Percentiles rank a stretch among this genome's conserved stretches.
Evolutionary conservation across 2,113 vertebrate species (phyloP).

Genomic region (Pao palembangensis): DNA sequence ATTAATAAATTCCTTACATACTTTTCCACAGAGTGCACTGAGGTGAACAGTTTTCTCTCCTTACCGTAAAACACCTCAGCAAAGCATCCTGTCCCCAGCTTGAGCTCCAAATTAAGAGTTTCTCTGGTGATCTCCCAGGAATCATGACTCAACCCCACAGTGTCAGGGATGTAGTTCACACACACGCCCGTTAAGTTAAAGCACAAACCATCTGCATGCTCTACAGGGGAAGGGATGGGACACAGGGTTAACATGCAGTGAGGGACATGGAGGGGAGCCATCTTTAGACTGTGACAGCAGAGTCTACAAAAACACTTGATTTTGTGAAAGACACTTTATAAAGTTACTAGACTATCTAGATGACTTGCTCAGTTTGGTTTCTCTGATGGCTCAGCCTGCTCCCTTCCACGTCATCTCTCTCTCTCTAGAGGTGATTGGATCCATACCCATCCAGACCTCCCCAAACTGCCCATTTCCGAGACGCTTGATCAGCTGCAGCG

Average conservation of each 20-base stretch:
- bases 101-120: constrained; percentile 86
- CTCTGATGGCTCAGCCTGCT: constrained; percentile 14
- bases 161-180: constrained; percentile 91
- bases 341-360: neutral
- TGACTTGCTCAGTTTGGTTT: constrained; percentile 15
- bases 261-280: constrained; percentile 80
- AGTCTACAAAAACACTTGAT: constrained; percentile 19
- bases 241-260: constrained; percentile 87
- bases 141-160: constrained; percentile 96
- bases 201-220: constrained; percentile 98
- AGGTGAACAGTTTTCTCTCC: constrained; percentile 42
- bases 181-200: constrained; percentile 95
- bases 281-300: constrained; percentile 28
- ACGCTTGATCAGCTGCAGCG: constrained; percentile 96
- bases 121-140: constrained; percentile 93
- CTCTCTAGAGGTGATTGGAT: constrained; percentile 62
- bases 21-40: constrained; percentile 3
- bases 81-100: constrained; percentile 98
- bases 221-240: constrained; percentile 89
- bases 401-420: constrained; percentile 74
- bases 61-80: constrained; percentile 99
- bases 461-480: constrained; percentile 98
- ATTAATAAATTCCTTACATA: neutral
- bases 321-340: neutral
- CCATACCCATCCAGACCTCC: constrained; percentile 99